Conservation (phyloP, 2,113 vertebrate species). For the Entosphenus tridentatus region DNA sequence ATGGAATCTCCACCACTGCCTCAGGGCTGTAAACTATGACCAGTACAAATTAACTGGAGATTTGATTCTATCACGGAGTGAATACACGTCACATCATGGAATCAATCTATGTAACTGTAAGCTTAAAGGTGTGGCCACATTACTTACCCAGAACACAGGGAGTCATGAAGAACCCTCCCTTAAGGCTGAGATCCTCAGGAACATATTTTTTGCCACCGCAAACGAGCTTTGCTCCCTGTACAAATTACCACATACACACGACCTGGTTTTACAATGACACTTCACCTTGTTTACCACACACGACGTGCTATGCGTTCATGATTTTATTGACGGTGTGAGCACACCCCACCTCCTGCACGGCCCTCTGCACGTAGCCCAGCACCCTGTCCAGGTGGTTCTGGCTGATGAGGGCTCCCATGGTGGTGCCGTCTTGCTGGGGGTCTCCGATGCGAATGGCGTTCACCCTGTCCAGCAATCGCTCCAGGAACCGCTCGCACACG, state of each 20-base stretch:
- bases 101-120: too few species aligned
- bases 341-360: constrained; percentile 46
- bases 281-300: too few species aligned
- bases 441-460: constrained; percentile 60
- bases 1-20: too few species aligned
- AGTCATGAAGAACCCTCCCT: constrained; percentile 55
- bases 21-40: too few species aligned
- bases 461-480: constrained; percentile 55
- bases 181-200: constrained; percentile 51
- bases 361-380: constrained; percentile 41
- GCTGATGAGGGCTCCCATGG: constrained; percentile 80
- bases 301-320: too few species aligned
- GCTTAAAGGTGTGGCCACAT: background rate
- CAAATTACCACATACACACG: constrained; percentile 6
- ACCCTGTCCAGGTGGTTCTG: constrained; percentile 53
- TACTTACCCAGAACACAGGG: constrained; percentile 61
- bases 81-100: too few species aligned
- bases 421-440: constrained; percentile 45
- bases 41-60: too few species aligned
- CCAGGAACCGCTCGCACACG: constrained; percentile 46
- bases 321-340: too few species aligned
- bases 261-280: too few species aligned
- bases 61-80: too few species aligned
- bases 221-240: constrained; percentile 54
- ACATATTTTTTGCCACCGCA: constrained; percentile 49